Conservation (phyloP, 2,113 vertebrate genomes). For the Beaufortia kweichowensis region DNA sequence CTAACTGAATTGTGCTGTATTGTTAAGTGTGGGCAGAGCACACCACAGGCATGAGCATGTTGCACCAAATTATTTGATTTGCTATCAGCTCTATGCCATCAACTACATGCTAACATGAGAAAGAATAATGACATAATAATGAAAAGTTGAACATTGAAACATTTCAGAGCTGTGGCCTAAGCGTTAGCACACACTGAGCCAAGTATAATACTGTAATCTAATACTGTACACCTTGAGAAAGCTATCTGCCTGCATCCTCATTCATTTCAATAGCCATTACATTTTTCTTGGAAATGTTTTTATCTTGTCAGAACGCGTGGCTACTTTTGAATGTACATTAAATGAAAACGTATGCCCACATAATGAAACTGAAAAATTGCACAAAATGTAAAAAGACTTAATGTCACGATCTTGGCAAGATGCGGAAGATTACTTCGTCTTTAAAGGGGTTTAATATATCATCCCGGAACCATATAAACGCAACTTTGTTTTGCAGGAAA, state of each 20-base stretch:
- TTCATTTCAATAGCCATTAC: not conserved
- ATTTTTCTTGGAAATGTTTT: too few species aligned
- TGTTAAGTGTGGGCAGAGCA: slow-evolving; percentile 5
- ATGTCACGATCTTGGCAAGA: too few species aligned
- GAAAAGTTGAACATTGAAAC: not conserved
- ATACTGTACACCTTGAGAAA: not conserved
- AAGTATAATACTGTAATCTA: not conserved
- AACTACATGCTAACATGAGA: not conserved
- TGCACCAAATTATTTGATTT: slow-evolving; percentile 18
- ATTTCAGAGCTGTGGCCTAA: not conserved
- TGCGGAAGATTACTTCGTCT: too few species aligned
- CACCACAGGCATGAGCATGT: not conserved
- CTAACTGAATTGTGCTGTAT: slow-evolving; percentile 15
- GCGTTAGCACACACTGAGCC: not conserved
- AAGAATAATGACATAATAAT: slow-evolving; percentile 23
- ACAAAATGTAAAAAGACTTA: too few species aligned
- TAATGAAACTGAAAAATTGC: not conserved
- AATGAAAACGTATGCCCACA: not conserved
- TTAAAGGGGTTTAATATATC: too few species aligned
- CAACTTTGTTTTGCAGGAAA: too few species aligned
- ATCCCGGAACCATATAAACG: too few species aligned
- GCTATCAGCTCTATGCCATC: not conserved
- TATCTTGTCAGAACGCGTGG: not conserved
- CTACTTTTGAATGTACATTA: not conserved
- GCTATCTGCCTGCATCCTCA: not conserved